These are phyloP conservation scores for Scotopteryx bipunctaria DNA, from an alignment of 2,888 invertebrate species.

Conservation along the genomic window DNA sequence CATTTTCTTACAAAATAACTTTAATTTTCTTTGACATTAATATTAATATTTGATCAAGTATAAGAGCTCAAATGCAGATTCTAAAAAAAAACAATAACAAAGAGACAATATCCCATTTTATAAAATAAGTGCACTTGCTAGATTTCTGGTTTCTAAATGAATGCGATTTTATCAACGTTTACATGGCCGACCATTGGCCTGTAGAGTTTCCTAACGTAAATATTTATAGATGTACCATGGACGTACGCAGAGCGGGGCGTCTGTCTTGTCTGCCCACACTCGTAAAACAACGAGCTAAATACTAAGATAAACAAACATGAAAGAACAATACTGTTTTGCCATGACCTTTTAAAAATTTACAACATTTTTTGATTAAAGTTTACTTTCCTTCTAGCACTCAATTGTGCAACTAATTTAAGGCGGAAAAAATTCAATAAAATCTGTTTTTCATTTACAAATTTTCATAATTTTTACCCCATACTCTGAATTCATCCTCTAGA, in stretches of 20 bases:
- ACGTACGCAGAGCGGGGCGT: constrained; percentile 32
- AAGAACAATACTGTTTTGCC: constrained; percentile 21
- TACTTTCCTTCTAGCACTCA: too few relatives aligned
- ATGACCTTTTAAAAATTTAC: constrained; percentile 1
- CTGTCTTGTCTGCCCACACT: constrained; percentile 28
- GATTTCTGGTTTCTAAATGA: constrained; percentile 9
- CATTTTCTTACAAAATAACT: too few relatives aligned
- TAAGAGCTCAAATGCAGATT: too few relatives aligned
- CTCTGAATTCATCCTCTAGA: constrained; percentile 35
- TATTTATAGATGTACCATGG: constrained; percentile 73
- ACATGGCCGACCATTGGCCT: constrained; percentile 77
- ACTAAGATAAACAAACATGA: constrained; percentile 25
- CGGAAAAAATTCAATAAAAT: too few relatives aligned
- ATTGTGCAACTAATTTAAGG: too few relatives aligned
- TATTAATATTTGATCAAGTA: too few relatives aligned
- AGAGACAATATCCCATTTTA: not conserved
- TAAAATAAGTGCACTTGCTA: not conserved
- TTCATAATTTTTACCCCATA: not conserved
- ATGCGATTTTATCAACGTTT: constrained; percentile 57
- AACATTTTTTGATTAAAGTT: too few relatives aligned
- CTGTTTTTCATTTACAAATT: not conserved
- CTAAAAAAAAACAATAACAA: too few relatives aligned
- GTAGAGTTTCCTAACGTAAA: constrained; percentile 80
- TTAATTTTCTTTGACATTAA: too few relatives aligned
- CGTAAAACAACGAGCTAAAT: constrained; percentile 29